Evolutionary conservation across 2,113 vertebrate genomes (phyloP), one percentile per base, ranked within the genome.

Genomic region (Scytalopus superciliaris): DNA sequence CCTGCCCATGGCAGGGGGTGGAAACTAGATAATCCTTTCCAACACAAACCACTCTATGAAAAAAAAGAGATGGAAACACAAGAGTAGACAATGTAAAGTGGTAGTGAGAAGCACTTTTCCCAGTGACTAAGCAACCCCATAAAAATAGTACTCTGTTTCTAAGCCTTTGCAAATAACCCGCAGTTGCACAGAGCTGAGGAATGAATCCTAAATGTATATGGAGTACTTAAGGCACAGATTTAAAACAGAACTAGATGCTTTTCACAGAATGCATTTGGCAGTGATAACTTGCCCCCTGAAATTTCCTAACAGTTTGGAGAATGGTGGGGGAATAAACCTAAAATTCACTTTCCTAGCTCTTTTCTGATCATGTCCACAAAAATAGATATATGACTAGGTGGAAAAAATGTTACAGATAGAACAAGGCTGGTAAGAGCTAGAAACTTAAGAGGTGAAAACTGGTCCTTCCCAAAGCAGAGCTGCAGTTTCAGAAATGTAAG

Each of bases 351-450:
- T 67, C 18, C 64, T 52, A 57, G 24, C 42, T 60, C 30, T 35
- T 80, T 50, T 31, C 28, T 84, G n/a, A 37, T 66, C 9, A 23
- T 10, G 6, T 33, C 21, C n/a, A 40, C 11, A 35, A 53, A 88
- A 49, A 18, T 0, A 53, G 24, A 33, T 6, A 42, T 42, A 27
- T 8, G 23, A 62, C 14, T 30, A 8, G 5, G 5, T 3, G 4
- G 33, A 3, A 10, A 40, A 47, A 52, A 8, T 5, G 4, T 19
- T 45, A 57, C 30, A 45, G 13, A 17, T 7, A n/a, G 30, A 79
- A 55, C 52, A 72, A 74, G 17, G 31, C 19, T 91, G 23, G 14
- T 52, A 78, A 72, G 21, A 42, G 25, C 23, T 44, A 13, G 24
- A 57, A 91, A 95, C 52, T 1, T 1, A 66, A 77, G 52, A 52